These are phyloP conservation scores for Erynnis tages DNA, from an alignment of 2,888 invertebrate genomes.

Conservation along the genomic window DNA sequence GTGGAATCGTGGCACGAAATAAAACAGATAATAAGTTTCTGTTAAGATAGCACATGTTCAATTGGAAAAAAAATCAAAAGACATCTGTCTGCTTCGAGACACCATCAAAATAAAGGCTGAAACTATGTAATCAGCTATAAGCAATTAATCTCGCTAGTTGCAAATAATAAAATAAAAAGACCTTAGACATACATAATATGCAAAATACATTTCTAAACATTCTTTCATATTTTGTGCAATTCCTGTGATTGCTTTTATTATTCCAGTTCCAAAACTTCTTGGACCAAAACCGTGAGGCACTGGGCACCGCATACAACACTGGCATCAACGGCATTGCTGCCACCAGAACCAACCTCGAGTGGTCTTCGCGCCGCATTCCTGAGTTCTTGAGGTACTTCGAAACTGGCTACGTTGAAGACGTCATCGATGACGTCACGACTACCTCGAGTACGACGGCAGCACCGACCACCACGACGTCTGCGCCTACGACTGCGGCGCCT, in stretches of 20 bases:
- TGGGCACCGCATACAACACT: conserved; percentile 51
- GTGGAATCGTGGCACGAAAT: too few species aligned
- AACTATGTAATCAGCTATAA: too few species aligned
- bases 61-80: too few species aligned
- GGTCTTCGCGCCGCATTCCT: conserved; percentile 46
- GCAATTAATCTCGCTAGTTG: too few species aligned
- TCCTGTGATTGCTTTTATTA: background rate
- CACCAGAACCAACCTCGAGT: conserved; percentile 50
- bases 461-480: background rate
- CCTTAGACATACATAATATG: background rate
- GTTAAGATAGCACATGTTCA: too few species aligned
- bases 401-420: conserved; percentile 54
- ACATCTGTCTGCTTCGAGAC: too few species aligned
- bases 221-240: background rate
- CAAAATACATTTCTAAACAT: too few species aligned
- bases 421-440: conserved; percentile 36
- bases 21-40: background rate
- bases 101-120: too few species aligned
- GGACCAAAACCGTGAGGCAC: conserved; percentile 38
- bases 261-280: conserved; percentile 59
- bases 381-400: conserved; percentile 59
- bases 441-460: background rate
- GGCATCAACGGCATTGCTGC: conserved; percentile 44
- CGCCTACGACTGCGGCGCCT: background rate
- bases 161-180: background rate